phyloP scores from a whole-genome alignment of 2,888 invertebrate species.

The Eupeodes luniger region DNA sequence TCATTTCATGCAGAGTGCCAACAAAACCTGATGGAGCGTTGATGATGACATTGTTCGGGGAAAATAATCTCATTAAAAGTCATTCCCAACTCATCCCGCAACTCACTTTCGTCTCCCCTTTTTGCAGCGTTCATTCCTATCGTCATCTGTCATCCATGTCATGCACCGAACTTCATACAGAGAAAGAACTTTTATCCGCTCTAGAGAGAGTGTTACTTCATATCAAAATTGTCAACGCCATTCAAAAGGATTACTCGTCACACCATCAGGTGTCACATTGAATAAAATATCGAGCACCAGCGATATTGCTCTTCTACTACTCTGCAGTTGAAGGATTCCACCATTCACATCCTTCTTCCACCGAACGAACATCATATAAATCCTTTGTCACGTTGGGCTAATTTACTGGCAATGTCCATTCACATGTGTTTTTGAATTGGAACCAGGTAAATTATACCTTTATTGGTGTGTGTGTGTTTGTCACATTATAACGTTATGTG shows the following conservation, averaged over 20 bases:
- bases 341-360: neutral
- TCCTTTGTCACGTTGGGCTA: constrained; percentile 35
- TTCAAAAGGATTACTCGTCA: constrained; percentile 47
- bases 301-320: constrained; percentile 12
- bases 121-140: neutral
- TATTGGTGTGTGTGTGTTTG: neutral
- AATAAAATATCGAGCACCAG: constrained; percentile 56
- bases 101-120: neutral
- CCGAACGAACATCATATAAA: neutral
- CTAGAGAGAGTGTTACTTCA: constrained; percentile 44
- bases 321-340: too few species aligned
- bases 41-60: constrained; percentile 60
- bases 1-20: constrained; percentile 30
- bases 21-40: constrained; percentile 57
- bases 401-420: constrained; percentile 50
- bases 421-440: constrained; percentile 39
- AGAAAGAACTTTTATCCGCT: constrained; percentile 13
- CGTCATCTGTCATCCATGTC: constrained; percentile 6
- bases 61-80: constrained; percentile 70
- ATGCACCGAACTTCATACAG: constrained; percentile 17
- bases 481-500: neutral
- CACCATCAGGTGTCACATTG: constrained; percentile 49
- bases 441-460: too few species aligned
- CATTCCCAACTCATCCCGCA: constrained; percentile 39
- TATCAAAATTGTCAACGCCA: constrained; percentile 54